phyloP scores from a whole-genome alignment of 2,888 invertebrate species.

The Epinotia nisella region DNA sequence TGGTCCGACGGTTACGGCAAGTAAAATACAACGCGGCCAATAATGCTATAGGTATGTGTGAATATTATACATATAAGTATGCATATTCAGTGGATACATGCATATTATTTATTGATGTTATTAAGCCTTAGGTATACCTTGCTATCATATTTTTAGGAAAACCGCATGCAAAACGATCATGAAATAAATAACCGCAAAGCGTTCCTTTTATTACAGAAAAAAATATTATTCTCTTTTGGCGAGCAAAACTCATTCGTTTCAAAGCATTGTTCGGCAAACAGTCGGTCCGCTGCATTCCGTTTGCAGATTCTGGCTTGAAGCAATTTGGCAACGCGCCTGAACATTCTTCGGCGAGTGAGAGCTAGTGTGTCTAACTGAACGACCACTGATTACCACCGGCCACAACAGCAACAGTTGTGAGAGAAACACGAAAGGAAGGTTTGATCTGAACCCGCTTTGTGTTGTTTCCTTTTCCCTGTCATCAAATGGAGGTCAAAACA shows the following conservation, averaged over 20 bases:
- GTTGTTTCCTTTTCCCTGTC: not conserved
- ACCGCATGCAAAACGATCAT: conserved; percentile 26
- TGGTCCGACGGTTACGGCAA: conserved; percentile 6
- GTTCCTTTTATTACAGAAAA: conserved; percentile 39
- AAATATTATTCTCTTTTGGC: conserved; percentile 37
- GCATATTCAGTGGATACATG: no score
- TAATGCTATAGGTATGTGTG: not conserved
- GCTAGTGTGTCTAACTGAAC: conserved; percentile 39
- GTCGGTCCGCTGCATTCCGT: conserved; percentile 44
- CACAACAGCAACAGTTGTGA: conserved; percentile 32
- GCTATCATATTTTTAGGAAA: no score
- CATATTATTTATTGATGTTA: no score
- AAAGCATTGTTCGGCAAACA: conserved; percentile 46
- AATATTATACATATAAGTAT: not conserved
- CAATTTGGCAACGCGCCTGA: conserved; percentile 42
- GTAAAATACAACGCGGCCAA: conserved; percentile 2
- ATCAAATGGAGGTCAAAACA: not conserved
- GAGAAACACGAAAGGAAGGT: not conserved
- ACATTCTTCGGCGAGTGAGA: conserved; percentile 38
- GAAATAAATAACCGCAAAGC: conserved; percentile 41
- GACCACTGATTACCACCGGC: conserved; percentile 39
- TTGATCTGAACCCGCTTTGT: not conserved
- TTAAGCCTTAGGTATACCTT: no score
- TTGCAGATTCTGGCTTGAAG: conserved; percentile 44
- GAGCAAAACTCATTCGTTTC: conserved; percentile 43